Conservation (phyloP, 2,113 vertebrate species). For the Melanotaenia duboulayi region DNA sequence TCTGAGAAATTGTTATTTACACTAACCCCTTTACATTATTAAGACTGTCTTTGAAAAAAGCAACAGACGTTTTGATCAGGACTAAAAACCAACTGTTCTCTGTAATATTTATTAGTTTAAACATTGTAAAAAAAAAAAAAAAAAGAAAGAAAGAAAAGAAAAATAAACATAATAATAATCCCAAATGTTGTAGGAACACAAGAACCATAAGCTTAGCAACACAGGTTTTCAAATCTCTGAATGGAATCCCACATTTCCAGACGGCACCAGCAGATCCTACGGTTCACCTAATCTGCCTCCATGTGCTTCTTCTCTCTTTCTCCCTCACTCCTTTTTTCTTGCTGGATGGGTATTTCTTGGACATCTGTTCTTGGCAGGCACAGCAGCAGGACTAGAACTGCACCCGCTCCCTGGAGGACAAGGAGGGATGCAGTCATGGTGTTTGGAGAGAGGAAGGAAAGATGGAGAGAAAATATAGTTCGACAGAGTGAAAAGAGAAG, state of each 20-base stretch:
- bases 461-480: constrained; percentile 52
- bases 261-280: constrained; percentile 72
- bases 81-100: constrained; percentile 13
- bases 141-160: background rate
- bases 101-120: constrained; percentile 27
- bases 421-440: constrained; percentile 67
- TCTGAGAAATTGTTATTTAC: no score
- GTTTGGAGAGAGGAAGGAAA: constrained; percentile 31
- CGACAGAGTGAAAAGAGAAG: constrained; percentile 47
- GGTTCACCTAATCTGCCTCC: constrained; percentile 78
- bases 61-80: background rate
- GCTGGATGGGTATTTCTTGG: constrained; percentile 80
- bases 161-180: constrained; percentile 50
- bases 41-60: background rate
- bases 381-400: constrained; percentile 60
- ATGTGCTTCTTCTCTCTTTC: constrained; percentile 71
- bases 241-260: constrained; percentile 72
- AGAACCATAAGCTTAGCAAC: constrained; percentile 69
- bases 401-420: constrained; percentile 66
- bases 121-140: constrained; percentile 25
- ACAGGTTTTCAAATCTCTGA: constrained; percentile 73
- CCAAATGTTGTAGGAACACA: constrained; percentile 66
- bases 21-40: no score
- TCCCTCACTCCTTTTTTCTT: constrained; percentile 58
- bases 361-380: constrained; percentile 84